Conservation (phyloP, 2,113 vertebrate genomes). For the Mirza zaza region DNA sequence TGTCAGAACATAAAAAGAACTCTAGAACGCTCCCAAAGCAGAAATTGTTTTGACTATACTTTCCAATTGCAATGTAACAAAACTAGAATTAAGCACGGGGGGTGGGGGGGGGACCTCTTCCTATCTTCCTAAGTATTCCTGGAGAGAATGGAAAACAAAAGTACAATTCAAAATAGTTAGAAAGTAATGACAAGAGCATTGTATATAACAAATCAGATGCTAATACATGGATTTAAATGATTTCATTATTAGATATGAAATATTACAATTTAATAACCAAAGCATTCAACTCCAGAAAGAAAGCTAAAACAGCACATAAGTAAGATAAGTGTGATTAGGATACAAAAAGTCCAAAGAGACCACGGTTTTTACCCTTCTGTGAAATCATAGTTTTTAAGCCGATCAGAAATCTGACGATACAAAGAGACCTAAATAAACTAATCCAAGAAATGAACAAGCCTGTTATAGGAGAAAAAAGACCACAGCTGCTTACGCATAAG, state of each 20-base stretch:
- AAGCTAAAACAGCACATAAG: not conserved
- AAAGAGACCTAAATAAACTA: constrained; percentile 29
- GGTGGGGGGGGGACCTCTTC: not conserved
- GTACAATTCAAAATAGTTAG: not conserved
- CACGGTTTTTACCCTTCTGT: not conserved
- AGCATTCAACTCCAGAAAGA: not conserved
- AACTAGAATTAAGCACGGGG: not conserved
- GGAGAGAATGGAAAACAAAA: not conserved
- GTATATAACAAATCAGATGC: not conserved
- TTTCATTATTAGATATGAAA: not conserved
- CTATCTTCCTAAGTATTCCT: not conserved
- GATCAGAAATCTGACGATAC: constrained; percentile 25
- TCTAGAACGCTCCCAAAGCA: not conserved
- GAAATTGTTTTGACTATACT: not conserved
- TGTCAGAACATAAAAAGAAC: not conserved
- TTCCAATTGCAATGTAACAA: not conserved
- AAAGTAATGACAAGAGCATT: not conserved
- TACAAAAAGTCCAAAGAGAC: not conserved
- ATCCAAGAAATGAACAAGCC: not conserved
- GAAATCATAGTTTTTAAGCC: constrained; percentile 24
- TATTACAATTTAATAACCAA: not conserved
- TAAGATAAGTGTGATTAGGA: not conserved
- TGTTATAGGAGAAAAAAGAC: not conserved
- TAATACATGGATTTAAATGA: not conserved
- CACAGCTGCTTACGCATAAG: constrained; percentile 5